phyloP scores from a whole-genome alignment of 2,113 vertebrate genomes.

The Brachionichthys hirsutus region DNA sequence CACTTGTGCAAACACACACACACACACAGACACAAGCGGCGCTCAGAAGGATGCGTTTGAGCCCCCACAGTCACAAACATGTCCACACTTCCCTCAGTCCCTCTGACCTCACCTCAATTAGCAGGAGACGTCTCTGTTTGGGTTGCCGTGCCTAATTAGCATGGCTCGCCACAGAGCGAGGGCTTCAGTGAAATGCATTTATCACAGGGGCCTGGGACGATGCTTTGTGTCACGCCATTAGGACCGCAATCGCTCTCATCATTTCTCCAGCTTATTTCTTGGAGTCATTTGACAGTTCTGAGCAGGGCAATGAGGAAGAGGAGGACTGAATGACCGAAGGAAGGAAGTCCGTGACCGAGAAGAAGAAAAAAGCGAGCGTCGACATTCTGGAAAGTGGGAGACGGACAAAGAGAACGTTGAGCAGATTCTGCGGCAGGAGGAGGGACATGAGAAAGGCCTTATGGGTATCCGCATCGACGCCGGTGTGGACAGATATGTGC shows the following conservation, averaged over 20 bases:
- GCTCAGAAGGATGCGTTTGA: constrained; percentile 17
- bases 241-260: constrained; percentile 60
- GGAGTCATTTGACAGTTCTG: constrained; percentile 53
- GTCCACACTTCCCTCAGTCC: constrained; percentile 44
- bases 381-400: constrained; percentile 27
- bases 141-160: constrained; percentile 59
- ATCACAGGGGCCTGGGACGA: constrained; percentile 56
- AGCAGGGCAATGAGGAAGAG: constrained; percentile 4
- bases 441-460: constrained; percentile 17
- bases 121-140: constrained; percentile 59
- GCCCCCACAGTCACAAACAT: constrained; percentile 20
- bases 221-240: constrained; percentile 59
- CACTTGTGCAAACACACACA: constrained; percentile 37
- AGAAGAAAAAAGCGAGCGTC: constrained; percentile 21
- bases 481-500: constrained; percentile 17
- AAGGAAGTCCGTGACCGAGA: background rate
- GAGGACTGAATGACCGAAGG: background rate
- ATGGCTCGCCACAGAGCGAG: constrained; percentile 57
- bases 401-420: constrained; percentile 43
- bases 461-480: constrained; percentile 23
- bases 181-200: constrained; percentile 58
- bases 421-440: constrained; percentile 32
- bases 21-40: constrained; percentile 5
- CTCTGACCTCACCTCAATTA: constrained; percentile 63
- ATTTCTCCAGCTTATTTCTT: constrained; percentile 56